A percentile compares a stretch with the other conserved stretches of the same genome.
These are phyloP conservation scores for Potorous gilbertii DNA, from an alignment of 2,797 vertebrate genomes.

Conservation along the genomic window DNA sequence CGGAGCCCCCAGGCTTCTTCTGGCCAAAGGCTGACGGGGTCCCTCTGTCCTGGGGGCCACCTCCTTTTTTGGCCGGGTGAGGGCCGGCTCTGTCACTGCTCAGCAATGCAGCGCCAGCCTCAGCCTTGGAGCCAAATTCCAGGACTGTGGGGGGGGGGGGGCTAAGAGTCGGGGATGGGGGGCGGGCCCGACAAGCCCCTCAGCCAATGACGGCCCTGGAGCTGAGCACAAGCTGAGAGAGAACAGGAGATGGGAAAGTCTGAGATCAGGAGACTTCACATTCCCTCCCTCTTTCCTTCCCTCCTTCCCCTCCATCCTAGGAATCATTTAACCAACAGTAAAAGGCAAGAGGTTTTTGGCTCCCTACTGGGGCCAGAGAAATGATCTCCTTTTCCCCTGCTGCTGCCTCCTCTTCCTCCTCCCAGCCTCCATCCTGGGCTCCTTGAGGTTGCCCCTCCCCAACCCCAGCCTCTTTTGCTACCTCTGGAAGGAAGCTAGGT, in stretches of 20 bases:
- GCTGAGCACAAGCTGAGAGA: background rate
- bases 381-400: background rate
- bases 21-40: background rate
- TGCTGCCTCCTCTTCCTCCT: background rate
- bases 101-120: conserved; percentile 75
- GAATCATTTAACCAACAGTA: background rate
- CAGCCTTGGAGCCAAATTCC: conserved; percentile 67
- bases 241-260: background rate
- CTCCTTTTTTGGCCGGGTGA: conserved; percentile 73
- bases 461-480: conserved; percentile 10
- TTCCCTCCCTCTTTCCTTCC: background rate
- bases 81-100: conserved; percentile 68
- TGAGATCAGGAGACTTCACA: conserved; percentile 5
- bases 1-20: conserved; percentile 49
- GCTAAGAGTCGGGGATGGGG: background rate
- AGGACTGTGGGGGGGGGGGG: conserved; percentile 21
- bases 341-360: background rate
- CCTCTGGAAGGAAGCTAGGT: conserved; percentile 32
- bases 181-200: conserved; percentile 60
- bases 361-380: background rate
- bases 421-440: conserved; percentile 37
- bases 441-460: conserved; percentile 35
- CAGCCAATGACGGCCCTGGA: background rate
- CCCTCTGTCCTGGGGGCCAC: conserved; percentile 56
- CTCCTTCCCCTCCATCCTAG: background rate